A percentile compares a stretch with the other conserved stretches of the same genome.
Conservation (phyloP, 2,888 invertebrate genomes). For the Brenthis daphne region DNA sequence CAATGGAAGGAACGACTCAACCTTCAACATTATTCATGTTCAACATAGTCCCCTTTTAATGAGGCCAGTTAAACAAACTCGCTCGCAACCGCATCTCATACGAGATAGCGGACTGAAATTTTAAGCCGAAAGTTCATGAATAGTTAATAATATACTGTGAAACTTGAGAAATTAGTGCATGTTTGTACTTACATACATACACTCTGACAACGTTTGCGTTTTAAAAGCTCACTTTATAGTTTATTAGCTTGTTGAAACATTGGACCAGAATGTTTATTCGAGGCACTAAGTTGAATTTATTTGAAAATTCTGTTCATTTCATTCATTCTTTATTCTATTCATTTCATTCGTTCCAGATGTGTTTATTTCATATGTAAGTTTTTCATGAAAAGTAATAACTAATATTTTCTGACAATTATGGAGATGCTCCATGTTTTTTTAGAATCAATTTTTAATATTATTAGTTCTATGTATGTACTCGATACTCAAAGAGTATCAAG, state of each 20-base stretch:
- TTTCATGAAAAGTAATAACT: too few relatives aligned
- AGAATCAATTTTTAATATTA: too few relatives aligned
- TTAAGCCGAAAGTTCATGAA: constrained; percentile 35
- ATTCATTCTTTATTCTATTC: not conserved
- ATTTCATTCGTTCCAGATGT: not conserved
- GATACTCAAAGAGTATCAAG: too few relatives aligned
- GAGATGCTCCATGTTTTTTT: too few relatives aligned
- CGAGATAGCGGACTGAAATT: constrained; percentile 30
- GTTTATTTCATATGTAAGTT: too few relatives aligned
- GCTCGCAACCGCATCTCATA: constrained; percentile 15
- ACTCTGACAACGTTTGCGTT: constrained; percentile 21
- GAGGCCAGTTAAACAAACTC: constrained; percentile 28
- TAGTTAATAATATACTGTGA: constrained; percentile 32
- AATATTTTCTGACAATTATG: too few relatives aligned
- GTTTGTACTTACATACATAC: constrained; percentile 24
- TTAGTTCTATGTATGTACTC: too few relatives aligned
- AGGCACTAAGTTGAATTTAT: constrained; percentile 1
- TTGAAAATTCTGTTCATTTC: constrained; percentile 1
- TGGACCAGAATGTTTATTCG: not conserved
- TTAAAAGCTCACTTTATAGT: constrained; percentile 8
- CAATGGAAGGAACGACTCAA: constrained; percentile 14
- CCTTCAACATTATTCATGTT: constrained; percentile 26
- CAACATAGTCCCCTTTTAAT: constrained; percentile 29
- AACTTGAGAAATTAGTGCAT: constrained; percentile 36
- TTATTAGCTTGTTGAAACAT: constrained; percentile 10